Conservation (phyloP, 2,888 invertebrate genomes). For the Oligia latruncula region DNA sequence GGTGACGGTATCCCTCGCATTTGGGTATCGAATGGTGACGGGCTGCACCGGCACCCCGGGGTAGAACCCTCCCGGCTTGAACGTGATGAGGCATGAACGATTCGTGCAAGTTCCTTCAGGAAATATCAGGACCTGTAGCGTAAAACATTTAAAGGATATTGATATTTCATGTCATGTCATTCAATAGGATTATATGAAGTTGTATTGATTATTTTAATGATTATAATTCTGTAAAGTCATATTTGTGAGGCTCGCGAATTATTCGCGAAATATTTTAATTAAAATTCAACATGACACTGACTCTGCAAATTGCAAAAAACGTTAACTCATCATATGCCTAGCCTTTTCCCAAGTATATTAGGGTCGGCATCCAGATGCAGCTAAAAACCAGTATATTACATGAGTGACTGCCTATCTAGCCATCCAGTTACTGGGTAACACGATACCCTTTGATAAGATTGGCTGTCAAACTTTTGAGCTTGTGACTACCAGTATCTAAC, state of each 20-base stretch:
- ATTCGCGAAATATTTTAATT: too few species aligned
- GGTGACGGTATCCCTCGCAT: conserved; percentile 96
- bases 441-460: not conserved
- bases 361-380: not conserved
- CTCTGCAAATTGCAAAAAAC: too few species aligned
- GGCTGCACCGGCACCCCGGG: conserved; percentile 99
- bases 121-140: conserved; percentile 95
- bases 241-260: too few species aligned
- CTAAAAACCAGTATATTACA: not conserved
- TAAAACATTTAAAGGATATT: not conserved
- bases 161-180: not conserved
- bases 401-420: not conserved
- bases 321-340: too few species aligned
- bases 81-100: conserved; percentile 96
- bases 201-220: too few species aligned
- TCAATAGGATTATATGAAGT: too few species aligned
- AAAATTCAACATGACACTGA: too few species aligned
- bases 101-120: conserved; percentile 99
- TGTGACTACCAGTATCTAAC: not conserved
- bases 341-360: too few species aligned
- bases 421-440: not conserved
- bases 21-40: conserved; percentile 97
- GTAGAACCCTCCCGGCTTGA: conserved; percentile 98
- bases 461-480: not conserved
- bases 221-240: not conserved